Conservation (phyloP, 2,888 invertebrate species). For the Epirrita christyi region DNA sequence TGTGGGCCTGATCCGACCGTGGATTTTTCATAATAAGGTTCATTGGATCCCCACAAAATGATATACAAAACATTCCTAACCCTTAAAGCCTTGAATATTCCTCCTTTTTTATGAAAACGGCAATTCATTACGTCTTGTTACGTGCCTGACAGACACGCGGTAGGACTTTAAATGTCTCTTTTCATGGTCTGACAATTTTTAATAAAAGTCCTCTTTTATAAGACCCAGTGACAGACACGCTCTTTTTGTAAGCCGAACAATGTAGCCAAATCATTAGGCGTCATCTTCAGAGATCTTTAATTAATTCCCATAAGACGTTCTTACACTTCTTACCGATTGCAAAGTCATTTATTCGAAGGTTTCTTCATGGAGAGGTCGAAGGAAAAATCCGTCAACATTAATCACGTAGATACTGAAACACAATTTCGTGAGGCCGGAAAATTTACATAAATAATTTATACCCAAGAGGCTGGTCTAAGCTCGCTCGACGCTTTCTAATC, state of each 20-base stretch:
- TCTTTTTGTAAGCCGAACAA: constrained; percentile 54
- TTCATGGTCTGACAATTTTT: constrained; percentile 33
- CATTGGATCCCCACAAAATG: constrained; percentile 47
- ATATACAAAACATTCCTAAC: constrained; percentile 37
- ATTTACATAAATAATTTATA: constrained; percentile 83
- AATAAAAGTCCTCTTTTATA: constrained; percentile 34
- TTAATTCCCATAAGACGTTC: constrained; percentile 72
- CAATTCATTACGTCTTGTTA: constrained; percentile 55
- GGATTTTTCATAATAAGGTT: constrained; percentile 70
- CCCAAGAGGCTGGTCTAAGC: constrained; percentile 60
- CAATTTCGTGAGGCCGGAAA: constrained; percentile 76
- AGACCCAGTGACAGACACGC: constrained; percentile 43
- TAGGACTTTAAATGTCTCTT: constrained; percentile 57
- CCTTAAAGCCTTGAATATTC: constrained; percentile 43
- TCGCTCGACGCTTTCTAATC: constrained; percentile 60
- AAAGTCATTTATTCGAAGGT: constrained; percentile 74
- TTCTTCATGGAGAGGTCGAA: constrained; percentile 70
- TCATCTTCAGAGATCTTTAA: constrained; percentile 59
- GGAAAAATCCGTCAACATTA: constrained; percentile 80
- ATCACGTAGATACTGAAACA: constrained; percentile 79
- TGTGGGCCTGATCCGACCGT: constrained; percentile 65
- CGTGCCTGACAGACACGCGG: constrained; percentile 59
- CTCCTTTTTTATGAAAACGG: constrained; percentile 48
- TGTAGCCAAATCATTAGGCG: constrained; percentile 56
- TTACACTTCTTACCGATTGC: constrained; percentile 56